Base-by-base conservation (phyloP, 1,140 invertebrate genomes). In the Drosophila oshimai region DNA sequence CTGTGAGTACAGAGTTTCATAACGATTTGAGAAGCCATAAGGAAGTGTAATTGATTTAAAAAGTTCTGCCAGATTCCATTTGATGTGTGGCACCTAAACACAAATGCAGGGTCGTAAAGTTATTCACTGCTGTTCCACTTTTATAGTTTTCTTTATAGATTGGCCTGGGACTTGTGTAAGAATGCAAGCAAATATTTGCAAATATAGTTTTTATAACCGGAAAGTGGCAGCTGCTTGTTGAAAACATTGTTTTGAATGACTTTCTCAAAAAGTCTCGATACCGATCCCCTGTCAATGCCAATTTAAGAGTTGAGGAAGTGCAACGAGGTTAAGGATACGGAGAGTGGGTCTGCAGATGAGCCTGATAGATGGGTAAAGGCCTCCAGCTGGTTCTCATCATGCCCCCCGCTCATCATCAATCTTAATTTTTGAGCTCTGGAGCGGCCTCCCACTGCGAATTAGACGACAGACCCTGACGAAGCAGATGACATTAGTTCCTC, bases 391-490 rank as follows among this genome's bases (percentile, higher is more conserved):
- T 28, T 18, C 46, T 6, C 6, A n/a, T 15, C 2, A n/a, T 5
- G n/a, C 6, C 4, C 24, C 12, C 6, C 20, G 15, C 20, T 15
- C 34, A 39, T 39, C 46, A 45, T 68, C 46, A 44, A 68, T 68
- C 61, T 37, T 45, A 22, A 45, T 65, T 34, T 26, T 29, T 62
- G 42, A 65, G 12, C 61, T 47, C 17, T 24, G 42, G 17, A 42
- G 6, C 39, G 9, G 6, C 58, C 42, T 31, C 60, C 60, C 13
- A 29, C 7, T 6, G 41, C 12, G 37, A n/a, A n/a, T 13, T 42
- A 13, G 34, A 29, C 28, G 24, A 44, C 60, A 53, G 31, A 65
- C 20, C 39, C 54, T 33, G 54, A 49, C 42, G 42, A 62, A 18
- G 42, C 47, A 18, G 13, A 24, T 57, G 34, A 41, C 37, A 33